phyloP scores from a whole-genome alignment of 1,140 invertebrate genomes.

The Pseudoatta argentina region DNA sequence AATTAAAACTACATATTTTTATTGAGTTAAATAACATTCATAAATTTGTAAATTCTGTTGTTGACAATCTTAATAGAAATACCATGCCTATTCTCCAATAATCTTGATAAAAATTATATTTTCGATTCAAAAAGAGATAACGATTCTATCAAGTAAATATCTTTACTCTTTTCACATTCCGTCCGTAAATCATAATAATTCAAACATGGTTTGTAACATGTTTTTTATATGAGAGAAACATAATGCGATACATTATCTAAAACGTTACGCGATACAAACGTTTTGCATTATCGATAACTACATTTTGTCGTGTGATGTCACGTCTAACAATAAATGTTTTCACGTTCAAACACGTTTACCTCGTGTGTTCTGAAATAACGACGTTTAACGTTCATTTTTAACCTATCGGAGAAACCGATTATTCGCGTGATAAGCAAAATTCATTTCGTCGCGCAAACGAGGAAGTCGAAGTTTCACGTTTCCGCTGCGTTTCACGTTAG shows the following conservation, averaged over 20 bases:
- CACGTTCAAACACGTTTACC: neutral
- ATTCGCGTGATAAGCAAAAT: slow-evolving; percentile 20
- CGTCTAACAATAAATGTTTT: slow-evolving; percentile 8
- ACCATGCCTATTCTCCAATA: neutral
- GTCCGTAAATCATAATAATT: neutral
- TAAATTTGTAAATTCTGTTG: neutral
- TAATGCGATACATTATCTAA: slow-evolving; percentile 7
- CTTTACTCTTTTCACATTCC: neutral
- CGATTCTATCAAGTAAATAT: neutral
- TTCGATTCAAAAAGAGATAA: neutral
- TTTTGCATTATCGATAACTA: slow-evolving; percentile 8
- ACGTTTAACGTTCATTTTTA: neutral
- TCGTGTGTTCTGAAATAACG: neutral
- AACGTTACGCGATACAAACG: neutral
- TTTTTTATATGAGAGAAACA: neutral
- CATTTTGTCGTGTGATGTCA: slow-evolving; percentile 9
- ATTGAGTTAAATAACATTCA: neutral
- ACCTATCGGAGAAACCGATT: neutral
- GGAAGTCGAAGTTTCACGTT: slow-evolving; percentile 24
- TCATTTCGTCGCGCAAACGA: neutral
- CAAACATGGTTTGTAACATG: neutral
- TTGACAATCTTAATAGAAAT: neutral
- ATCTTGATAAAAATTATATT: neutral
- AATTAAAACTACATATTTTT: neutral
- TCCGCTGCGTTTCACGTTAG: neutral